Evolutionary conservation across 2,113 vertebrate species (phyloP).

Genomic region (Lynx canadensis): DNA sequence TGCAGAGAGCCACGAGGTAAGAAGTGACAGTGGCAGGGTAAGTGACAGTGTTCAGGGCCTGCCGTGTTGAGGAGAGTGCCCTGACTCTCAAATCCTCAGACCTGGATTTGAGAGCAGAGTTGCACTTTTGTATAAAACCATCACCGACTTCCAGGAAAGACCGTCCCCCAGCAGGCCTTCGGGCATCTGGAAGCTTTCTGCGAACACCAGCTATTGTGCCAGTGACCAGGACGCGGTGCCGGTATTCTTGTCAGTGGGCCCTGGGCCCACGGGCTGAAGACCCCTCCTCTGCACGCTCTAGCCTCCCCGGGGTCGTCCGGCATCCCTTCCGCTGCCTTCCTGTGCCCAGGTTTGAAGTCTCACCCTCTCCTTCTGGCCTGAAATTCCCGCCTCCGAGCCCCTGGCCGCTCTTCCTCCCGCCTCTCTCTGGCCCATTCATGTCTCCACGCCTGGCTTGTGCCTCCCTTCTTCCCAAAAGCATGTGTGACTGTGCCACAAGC

Average conservation of each 20-base stretch:
- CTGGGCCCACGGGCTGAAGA: accelerated
- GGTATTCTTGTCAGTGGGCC: not conserved
- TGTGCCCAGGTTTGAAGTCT: not conserved
- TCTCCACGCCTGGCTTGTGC: not conserved
- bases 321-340: not conserved
- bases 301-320: not conserved
- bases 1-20: not conserved
- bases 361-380: not conserved
- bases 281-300: accelerated
- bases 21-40: too few species aligned
- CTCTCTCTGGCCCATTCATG: too few species aligned
- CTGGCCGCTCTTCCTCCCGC: not conserved
- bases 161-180: slow-evolving; percentile 13
- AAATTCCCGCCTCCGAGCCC: not conserved
- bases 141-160: not conserved
- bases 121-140: not conserved
- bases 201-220: not conserved
- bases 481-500: accelerated
- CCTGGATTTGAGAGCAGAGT: not conserved
- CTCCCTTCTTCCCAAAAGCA: not conserved
- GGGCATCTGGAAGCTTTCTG: not conserved
- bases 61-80: accelerated
- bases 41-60: not conserved
- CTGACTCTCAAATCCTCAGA: not conserved
- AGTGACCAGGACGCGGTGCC: not conserved